Conservation (phyloP, 1,140 invertebrate genomes). For the Ladona fulva region DNA sequence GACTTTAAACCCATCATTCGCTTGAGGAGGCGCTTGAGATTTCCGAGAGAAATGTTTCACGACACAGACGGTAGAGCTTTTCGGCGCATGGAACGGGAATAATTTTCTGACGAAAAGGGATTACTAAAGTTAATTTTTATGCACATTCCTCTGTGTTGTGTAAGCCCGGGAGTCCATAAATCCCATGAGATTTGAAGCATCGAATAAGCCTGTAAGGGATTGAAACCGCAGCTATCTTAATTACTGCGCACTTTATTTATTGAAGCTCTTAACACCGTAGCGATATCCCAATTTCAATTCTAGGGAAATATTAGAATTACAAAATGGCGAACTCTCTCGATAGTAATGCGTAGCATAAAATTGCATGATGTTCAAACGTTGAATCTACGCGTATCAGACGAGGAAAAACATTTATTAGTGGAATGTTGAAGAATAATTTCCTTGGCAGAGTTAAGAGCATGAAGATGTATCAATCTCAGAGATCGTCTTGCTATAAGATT, state of each 20-base stretch:
- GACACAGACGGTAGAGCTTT: not conserved
- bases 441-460: no score
- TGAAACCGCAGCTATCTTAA: slow-evolving; percentile 9
- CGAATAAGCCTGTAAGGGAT: not conserved
- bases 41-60: not conserved
- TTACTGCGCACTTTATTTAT: slow-evolving; percentile 3
- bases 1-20: not conserved
- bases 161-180: not conserved
- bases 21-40: not conserved
- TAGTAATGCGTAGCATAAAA: no score
- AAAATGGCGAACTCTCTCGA: no score
- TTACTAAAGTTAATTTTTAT: slow-evolving; percentile 11
- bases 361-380: no score
- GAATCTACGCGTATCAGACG: no score
- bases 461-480: no score
- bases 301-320: no score
- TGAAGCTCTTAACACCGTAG: not conserved
- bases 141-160: slow-evolving; percentile 3
- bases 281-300: not conserved
- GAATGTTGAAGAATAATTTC: no score
- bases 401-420: no score
- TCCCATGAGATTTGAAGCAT: slow-evolving; percentile 5
- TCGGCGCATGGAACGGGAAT: not conserved
- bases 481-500: no score
- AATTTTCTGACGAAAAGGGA: slow-evolving; percentile 9